Evolutionary conservation across 2,113 vertebrate genomes (phyloP), one percentile per base, ranked within the genome.

Genomic region (Cervus canadensis): DNA sequence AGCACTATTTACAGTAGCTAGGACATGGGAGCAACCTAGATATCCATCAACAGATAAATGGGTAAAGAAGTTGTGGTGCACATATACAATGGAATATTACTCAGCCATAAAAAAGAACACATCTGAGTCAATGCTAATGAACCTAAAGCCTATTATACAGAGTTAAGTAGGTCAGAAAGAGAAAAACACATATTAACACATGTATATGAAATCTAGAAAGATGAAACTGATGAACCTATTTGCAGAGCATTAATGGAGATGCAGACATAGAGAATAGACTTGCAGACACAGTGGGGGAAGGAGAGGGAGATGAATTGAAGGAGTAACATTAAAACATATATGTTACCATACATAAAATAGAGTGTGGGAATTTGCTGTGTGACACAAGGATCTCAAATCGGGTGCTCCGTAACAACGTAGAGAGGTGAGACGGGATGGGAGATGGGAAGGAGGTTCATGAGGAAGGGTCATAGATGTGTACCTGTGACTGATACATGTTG

Each of bases 321-420:
- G 23, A 43, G 23, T 43, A 76, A 76, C 71, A 76, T 76, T 43
- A 43, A 76, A 43, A 26, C 23, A 76, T 26, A 0, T 76, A 76
- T 0, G 1, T 26, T 43, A 43, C 40, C 3, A 26, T 43, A 26
- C 14, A 13, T 26, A 43, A 76, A 76, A 43, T 26, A 76, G 71
- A 43, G 7, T 43, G 40, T 76, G 36, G 23, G 23, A 76, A 43
- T 43, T 43, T 76, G 40, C 12, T 26, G 71, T 26, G 4, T 25
- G 71, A 76, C 3, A 23, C 36, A 43, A 43, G 36, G 71, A 14
- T 1, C 36, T 74, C 33, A 40, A 40, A 2, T n/a, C 9, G 0
- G 6, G 71, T 43, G 21, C 21, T 43, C 71, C 14, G 6, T 14
- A 43, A 74, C 36, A 43, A 26, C 71, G 3, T 14, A 74, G 23